Conservation (phyloP, 2,888 invertebrate species). For the Salpingus planirostris region DNA sequence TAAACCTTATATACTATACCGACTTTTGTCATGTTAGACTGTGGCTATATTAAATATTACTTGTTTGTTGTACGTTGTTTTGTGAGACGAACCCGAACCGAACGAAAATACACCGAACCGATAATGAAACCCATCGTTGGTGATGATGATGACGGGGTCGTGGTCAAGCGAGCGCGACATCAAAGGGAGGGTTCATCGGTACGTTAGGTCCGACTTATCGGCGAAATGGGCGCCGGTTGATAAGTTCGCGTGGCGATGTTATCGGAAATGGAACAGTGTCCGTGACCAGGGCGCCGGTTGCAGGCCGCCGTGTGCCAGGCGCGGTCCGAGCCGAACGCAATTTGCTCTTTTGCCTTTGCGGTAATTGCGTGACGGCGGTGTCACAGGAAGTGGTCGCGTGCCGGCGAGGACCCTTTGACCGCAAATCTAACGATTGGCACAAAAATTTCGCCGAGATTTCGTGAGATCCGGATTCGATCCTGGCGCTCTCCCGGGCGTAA, state of each 20-base stretch:
- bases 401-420: slow-evolving; percentile 19
- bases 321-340: slow-evolving; percentile 24
- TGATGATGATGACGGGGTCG: too few species aligned
- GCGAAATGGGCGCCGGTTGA: background rate
- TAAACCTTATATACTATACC: slow-evolving; percentile 20
- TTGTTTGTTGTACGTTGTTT: slow-evolving; percentile 30
- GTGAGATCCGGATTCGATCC: too few species aligned
- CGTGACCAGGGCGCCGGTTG: slow-evolving; percentile 26
- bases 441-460: slow-evolving; percentile 1
- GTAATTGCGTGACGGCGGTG: slow-evolving; percentile 23
- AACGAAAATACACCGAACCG: too few species aligned
- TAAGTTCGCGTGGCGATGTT: slow-evolving; percentile 5
- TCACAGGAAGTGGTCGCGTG: too few species aligned
- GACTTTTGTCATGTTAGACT: slow-evolving; percentile 31
- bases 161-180: slow-evolving; percentile 9
- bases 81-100: slow-evolving; percentile 3
- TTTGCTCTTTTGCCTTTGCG: slow-evolving; percentile 26
- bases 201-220: background rate
- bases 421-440: slow-evolving; percentile 11
- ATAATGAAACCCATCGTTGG: too few species aligned
- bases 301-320: too few species aligned
- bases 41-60: slow-evolving; percentile 28
- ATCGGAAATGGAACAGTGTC: too few species aligned
- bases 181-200: too few species aligned
- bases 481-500: too few species aligned